A percentile compares a stretch with the other conserved stretches of the same genome.
phyloP scores from a whole-genome alignment of 2,113 vertebrate species.

The Lepisosteus oculatus region DNA sequence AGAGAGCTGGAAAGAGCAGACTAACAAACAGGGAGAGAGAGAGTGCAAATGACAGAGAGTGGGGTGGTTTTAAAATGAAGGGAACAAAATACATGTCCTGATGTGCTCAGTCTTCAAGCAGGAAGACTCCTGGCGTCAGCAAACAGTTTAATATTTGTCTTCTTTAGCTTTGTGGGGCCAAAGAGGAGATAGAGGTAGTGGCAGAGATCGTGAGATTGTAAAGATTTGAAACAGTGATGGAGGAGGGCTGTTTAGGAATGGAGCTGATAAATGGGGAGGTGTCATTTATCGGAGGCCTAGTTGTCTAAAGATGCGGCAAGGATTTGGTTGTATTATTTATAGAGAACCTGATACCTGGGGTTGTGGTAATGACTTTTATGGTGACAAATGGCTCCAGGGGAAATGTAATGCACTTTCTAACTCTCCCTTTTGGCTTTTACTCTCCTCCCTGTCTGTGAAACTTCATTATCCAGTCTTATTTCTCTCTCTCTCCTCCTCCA shows the following conservation, averaged over 20 bases:
- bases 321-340: conserved; percentile 16
- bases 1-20: background rate
- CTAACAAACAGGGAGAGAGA: background rate
- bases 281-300: conserved; percentile 4
- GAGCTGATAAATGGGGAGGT: conserved; percentile 12
- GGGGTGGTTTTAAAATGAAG: too few relatives aligned
- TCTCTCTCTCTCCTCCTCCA: background rate
- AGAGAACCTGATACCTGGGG: background rate
- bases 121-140: too few relatives aligned
- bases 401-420: background rate
- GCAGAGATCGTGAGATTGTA: conserved; percentile 25
- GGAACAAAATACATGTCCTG: too few relatives aligned
- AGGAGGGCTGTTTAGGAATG: background rate
- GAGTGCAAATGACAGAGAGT: background rate
- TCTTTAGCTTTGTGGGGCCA: conserved; percentile 22
- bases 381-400: conserved; percentile 12
- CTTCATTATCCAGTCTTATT: background rate
- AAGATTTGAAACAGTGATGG: conserved; percentile 1
- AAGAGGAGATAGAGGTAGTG: conserved; percentile 23
- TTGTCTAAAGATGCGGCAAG: background rate
- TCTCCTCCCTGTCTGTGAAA: background rate
- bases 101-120: too few relatives aligned
- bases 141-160: too few relatives aligned
- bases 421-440: background rate
- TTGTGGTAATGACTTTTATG: conserved; percentile 19